These are phyloP conservation scores for Platysternon megacephalum DNA, from an alignment of 2,113 vertebrate genomes.

Conservation along the genomic window DNA sequence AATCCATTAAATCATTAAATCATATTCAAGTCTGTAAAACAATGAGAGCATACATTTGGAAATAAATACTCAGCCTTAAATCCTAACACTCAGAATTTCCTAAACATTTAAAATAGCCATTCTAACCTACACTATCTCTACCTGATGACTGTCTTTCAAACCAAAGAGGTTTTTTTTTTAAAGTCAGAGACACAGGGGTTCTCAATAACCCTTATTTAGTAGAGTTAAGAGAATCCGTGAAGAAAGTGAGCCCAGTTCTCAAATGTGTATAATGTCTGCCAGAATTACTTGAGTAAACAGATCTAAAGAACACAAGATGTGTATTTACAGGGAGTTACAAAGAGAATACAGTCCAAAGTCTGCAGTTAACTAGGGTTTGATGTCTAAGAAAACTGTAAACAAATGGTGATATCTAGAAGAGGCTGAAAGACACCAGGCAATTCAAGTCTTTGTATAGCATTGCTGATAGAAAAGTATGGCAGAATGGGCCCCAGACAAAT, in stretches of 20 bases:
- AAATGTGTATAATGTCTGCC: background rate
- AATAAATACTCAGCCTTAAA: conserved; percentile 48
- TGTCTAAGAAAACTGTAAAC: background rate
- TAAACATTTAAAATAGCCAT: background rate
- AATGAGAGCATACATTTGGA: conserved; percentile 48
- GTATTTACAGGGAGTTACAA: background rate
- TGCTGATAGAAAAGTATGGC: background rate
- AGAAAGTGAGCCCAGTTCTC: background rate
- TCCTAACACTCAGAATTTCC: conserved; percentile 54
- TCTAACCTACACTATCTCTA: conserved; percentile 21
- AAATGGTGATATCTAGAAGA: background rate
- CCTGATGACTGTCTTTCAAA: conserved; percentile 35
- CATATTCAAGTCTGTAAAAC: conserved; percentile 33
- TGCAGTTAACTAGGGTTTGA: background rate
- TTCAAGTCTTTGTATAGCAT: background rate
- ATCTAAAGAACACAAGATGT: background rate
- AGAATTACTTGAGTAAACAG: background rate
- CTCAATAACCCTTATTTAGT: background rate
- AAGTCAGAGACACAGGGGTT: background rate
- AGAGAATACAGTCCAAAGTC: background rate
- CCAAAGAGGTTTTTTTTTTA: background rate
- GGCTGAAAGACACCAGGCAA: background rate
- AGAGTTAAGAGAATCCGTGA: background rate
- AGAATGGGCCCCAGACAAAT: background rate
- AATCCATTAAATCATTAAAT: conserved; percentile 47